These are phyloP conservation scores for Chitala chitala DNA, from an alignment of 2,113 vertebrate species.

Conservation along the genomic window DNA sequence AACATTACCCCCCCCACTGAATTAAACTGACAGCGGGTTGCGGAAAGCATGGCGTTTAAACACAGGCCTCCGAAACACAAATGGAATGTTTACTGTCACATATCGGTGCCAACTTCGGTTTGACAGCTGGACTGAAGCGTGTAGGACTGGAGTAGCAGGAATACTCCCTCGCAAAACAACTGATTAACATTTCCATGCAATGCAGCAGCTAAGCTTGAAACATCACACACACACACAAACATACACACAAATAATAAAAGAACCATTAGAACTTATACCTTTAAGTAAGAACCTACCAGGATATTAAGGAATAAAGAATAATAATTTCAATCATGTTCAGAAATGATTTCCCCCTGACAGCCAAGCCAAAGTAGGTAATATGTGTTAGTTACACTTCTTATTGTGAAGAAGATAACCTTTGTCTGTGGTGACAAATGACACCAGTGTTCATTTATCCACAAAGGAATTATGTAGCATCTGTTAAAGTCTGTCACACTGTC, in stretches of 20 bases:
- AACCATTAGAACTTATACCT: not conserved
- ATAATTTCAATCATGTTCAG: not conserved
- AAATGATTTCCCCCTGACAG: not conserved
- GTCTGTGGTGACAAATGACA: not conserved
- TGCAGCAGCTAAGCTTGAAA: not conserved
- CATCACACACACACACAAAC: not conserved
- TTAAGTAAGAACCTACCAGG: not conserved
- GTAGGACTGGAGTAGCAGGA: not conserved
- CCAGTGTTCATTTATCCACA: not conserved
- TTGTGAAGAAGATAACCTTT: not conserved
- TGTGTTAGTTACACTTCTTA: not conserved
- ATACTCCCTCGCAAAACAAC: not conserved
- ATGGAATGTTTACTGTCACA: not conserved
- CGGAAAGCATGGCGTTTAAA: too few species aligned
- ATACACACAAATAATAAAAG: slow-evolving; percentile 10
- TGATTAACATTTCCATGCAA: too few species aligned
- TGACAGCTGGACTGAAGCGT: not conserved
- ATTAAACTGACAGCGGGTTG: too few species aligned
- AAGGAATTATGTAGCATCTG: too few species aligned
- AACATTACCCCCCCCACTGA: too few species aligned
- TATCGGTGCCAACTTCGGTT: not conserved
- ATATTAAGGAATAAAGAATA: not conserved
- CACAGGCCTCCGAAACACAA: not conserved
- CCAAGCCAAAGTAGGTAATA: too few species aligned
- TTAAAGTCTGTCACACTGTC: too few species aligned